Conservation (phyloP, 2,797 vertebrate genomes). For the Pteronotus mesoamericanus region DNA sequence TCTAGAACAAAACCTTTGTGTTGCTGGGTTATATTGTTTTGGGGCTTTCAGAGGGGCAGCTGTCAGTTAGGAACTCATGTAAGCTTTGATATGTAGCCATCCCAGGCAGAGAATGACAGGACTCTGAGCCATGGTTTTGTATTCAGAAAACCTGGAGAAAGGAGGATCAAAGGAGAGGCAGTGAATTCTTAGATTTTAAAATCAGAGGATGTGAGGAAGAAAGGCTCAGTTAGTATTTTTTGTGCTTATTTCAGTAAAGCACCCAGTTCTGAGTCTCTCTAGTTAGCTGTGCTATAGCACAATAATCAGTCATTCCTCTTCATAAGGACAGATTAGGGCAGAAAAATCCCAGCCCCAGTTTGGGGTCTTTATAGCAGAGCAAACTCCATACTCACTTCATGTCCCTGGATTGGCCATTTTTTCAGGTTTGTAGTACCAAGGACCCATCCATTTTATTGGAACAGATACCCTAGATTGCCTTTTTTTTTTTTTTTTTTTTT, state of each 20-base stretch:
- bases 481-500: background rate
- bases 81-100: background rate
- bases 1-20: background rate
- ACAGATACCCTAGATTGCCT: background rate
- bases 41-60: background rate
- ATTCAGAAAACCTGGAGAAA: background rate
- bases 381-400: background rate
- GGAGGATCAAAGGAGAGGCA: background rate
- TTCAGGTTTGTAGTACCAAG: background rate
- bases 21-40: conserved; percentile 5
- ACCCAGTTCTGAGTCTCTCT: background rate
- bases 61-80: background rate
- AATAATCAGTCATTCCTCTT: background rate
- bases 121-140: conserved; percentile 16
- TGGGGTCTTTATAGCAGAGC: background rate
- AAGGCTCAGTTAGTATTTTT: background rate
- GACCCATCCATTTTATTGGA: background rate
- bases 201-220: background rate
- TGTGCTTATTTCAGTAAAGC: background rate
- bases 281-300: background rate
- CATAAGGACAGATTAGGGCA: background rate
- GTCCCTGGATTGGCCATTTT: background rate
- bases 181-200: conserved; percentile 32
- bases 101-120: background rate
- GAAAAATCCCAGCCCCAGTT: background rate